A percentile compares a stretch with the other conserved stretches of the same genome.
Conservation (phyloP, 64 coral and sea anemone genomes). For the Astreopora myriophthalma region DNA sequence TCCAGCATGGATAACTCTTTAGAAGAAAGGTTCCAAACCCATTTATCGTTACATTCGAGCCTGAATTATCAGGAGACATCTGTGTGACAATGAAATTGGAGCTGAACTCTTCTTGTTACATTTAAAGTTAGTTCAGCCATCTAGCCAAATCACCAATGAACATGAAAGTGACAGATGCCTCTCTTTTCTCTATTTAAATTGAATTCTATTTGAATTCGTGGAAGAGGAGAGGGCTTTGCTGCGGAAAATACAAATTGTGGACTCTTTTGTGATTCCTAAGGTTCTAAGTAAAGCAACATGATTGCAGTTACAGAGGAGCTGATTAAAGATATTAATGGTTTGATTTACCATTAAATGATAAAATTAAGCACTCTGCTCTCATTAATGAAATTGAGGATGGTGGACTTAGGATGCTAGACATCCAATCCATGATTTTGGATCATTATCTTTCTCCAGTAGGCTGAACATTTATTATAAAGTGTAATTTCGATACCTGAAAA, state of each 20-base stretch:
- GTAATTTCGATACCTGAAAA: background rate
- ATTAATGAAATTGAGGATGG: background rate
- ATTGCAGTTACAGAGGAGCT: background rate
- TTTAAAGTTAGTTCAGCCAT: too few relatives aligned
- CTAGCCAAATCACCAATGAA: too few relatives aligned
- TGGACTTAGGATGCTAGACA: background rate
- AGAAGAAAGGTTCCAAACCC: too few relatives aligned
- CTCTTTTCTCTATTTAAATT: too few relatives aligned
- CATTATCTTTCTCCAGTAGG: background rate
- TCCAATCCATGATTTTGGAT: too few relatives aligned
- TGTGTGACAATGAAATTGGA: too few relatives aligned
- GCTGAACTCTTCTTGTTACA: too few relatives aligned
- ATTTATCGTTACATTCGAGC: too few relatives aligned
- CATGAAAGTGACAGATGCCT: too few relatives aligned
- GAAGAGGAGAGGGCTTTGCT: background rate
- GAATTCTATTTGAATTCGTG: background rate
- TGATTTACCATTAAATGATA: background rate
- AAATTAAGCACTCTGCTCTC: background rate
- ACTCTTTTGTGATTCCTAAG: background rate
- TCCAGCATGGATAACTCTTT: too few relatives aligned
- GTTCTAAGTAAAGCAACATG: background rate
- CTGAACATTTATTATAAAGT: background rate
- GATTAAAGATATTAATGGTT: background rate
- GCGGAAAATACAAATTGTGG: background rate
- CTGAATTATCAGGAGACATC: too few relatives aligned